Evolutionary conservation across 2,797 vertebrate species (phyloP).

Genomic region (Gymnothorax reevesii): DNA sequence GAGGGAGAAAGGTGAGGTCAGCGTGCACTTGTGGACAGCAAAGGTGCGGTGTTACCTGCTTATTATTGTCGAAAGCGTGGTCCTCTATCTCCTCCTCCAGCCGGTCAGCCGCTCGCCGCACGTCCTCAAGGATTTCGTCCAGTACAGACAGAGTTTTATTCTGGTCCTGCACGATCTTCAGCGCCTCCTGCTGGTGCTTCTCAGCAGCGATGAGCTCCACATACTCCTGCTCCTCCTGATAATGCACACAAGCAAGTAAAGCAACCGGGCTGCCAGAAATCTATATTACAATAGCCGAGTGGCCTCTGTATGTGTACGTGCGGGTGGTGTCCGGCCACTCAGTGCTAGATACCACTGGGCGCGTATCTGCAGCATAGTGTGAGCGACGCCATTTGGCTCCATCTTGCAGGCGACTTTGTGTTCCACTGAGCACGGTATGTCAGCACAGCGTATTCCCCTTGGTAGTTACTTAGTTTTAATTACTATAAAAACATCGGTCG

Average conservation of each 20-base stretch:
- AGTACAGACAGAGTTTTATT: conserved; percentile 93
- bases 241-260: background rate
- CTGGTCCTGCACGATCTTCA: conserved; percentile 83
- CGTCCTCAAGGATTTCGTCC: conserved; percentile 94
- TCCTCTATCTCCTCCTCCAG: conserved; percentile 95
- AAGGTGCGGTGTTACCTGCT: conserved; percentile 71
- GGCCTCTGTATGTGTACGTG: too few species aligned
- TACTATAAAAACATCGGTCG: too few species aligned
- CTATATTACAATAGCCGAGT: too few species aligned
- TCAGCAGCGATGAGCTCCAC: conserved; percentile 93
- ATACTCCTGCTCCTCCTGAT: conserved; percentile 93
- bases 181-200: conserved; percentile 90
- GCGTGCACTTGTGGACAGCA: conserved; percentile 74
- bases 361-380: too few species aligned
- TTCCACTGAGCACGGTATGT: too few species aligned
- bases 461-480: too few species aligned
- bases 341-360: too few species aligned
- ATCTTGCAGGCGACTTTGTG: too few species aligned
- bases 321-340: too few species aligned
- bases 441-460: too few species aligned
- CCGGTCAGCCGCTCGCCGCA: conserved; percentile 91
- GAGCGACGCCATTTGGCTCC: too few species aligned
- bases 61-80: conserved; percentile 94
- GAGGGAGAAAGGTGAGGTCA: background rate
- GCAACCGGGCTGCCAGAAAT: too few species aligned